A percentile compares a stretch with the other conserved stretches of the same genome.
These are phyloP conservation scores for Slavum lentiscoides DNA, from an alignment of 2,888 invertebrate genomes.

Conservation along the genomic window DNA sequence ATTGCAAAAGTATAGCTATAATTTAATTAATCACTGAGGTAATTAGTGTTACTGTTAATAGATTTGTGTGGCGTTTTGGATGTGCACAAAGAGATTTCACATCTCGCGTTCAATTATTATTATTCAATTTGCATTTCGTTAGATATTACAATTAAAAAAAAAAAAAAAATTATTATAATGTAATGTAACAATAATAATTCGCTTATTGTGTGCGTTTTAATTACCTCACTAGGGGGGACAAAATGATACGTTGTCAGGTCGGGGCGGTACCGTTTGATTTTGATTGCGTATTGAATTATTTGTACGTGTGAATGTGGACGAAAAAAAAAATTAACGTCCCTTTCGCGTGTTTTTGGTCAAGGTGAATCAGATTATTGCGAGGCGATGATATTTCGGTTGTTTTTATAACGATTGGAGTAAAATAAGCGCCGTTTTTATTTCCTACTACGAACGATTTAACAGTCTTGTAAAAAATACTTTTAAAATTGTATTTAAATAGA, in stretches of 20 bases:
- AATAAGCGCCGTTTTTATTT: background rate
- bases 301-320: conserved; percentile 13
- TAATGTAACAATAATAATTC: conserved; percentile 28
- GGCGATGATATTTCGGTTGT: conserved; percentile 29
- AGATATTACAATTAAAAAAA: conserved; percentile 16
- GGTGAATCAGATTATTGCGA: conserved; percentile 12
- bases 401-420: conserved; percentile 3
- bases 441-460: background rate
- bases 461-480: too few species aligned
- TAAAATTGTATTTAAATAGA: too few species aligned
- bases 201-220: conserved; percentile 48
- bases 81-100: conserved; percentile 26
- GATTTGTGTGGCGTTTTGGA: conserved; percentile 21
- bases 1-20: conserved; percentile 19
- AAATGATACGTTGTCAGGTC: conserved; percentile 25
- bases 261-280: conserved; percentile 23
- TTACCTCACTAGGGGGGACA: conserved; percentile 16
- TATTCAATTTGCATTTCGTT: conserved; percentile 40
- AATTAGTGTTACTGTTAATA: conserved; percentile 39
- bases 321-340: background rate
- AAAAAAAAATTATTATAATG: conserved; percentile 16
- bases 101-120: conserved; percentile 31
- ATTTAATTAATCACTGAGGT: conserved; percentile 39
- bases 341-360: conserved; percentile 27
- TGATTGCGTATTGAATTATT: conserved; percentile 36